These are phyloP conservation scores for Leucophenga montana DNA, from an alignment of 2,888 invertebrate species.

Conservation along the genomic window DNA sequence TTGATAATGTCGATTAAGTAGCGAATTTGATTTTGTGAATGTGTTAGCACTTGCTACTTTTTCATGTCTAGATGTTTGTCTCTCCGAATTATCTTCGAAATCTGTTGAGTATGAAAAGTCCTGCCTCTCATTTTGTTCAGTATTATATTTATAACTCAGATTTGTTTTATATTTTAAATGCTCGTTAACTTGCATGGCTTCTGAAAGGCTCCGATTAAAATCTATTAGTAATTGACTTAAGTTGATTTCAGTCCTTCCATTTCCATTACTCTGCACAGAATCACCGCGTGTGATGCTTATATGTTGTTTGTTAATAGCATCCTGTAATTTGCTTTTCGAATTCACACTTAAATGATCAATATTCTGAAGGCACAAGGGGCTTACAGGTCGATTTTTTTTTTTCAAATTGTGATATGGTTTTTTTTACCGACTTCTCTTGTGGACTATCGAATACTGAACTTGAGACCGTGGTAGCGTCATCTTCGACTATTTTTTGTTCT, in stretches of 20 bases:
- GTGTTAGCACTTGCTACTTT: no score
- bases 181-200: conserved; percentile 66
- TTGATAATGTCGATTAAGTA: no score
- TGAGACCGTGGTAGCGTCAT: conserved; percentile 60
- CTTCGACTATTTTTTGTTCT: conserved; percentile 28
- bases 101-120: conserved; percentile 41
- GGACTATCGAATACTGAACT: conserved; percentile 62
- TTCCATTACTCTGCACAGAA: conserved; percentile 5
- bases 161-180: conserved; percentile 49
- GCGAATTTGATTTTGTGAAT: no score
- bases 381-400: conserved; percentile 41
- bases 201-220: conserved; percentile 65
- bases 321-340: conserved; percentile 29
- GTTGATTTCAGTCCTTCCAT: conserved; percentile 33
- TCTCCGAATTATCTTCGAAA: conserved; percentile 39
- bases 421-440: conserved; percentile 44
- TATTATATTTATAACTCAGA: background rate
- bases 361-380: conserved; percentile 59
- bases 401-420: background rate
- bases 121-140: background rate
- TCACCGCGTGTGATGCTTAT: background rate
- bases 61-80: no score
- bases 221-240: conserved; percentile 60
- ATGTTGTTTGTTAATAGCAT: conserved; percentile 21
- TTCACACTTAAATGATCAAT: conserved; percentile 51